Percentiles rank a stretch among this genome's conserved stretches.
Conservation (phyloP, 2,888 invertebrate genomes). For the Lithophane ornitopus region DNA sequence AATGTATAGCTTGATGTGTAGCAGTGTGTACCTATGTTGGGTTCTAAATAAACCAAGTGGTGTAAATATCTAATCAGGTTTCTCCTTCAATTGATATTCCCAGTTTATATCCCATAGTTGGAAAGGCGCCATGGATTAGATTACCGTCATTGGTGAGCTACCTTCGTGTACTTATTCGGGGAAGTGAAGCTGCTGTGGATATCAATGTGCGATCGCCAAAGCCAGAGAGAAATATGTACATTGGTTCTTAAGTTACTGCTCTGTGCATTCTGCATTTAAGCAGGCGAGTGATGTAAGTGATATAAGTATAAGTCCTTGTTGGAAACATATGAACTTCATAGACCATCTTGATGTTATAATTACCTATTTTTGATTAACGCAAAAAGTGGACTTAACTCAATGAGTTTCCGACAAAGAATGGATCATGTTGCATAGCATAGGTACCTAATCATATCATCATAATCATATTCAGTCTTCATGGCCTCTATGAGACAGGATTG, state of each 20-base stretch:
- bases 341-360: no score
- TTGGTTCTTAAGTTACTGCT: constrained; percentile 1
- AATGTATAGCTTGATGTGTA: no score
- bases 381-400: no score
- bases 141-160: constrained; percentile 19
- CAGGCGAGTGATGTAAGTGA: background rate
- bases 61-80: constrained; percentile 26
- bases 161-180: constrained; percentile 18
- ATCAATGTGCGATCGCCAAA: constrained; percentile 24
- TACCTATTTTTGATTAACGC: no score
- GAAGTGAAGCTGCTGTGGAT: constrained; percentile 41
- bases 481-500: no score
- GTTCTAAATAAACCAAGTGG: background rate
- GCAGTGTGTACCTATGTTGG: no score
- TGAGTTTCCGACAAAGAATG: no score
- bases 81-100: constrained; percentile 39
- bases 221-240: background rate
- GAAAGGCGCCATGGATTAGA: constrained; percentile 43
- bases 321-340: background rate
- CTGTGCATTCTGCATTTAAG: constrained; percentile 5
- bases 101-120: constrained; percentile 26
- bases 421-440: no score
- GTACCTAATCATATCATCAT: background rate
- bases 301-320: background rate
- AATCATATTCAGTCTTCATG: background rate